Base-by-base conservation (phyloP, 1,140 invertebrate species). In the Maniola jurtina region DNA sequence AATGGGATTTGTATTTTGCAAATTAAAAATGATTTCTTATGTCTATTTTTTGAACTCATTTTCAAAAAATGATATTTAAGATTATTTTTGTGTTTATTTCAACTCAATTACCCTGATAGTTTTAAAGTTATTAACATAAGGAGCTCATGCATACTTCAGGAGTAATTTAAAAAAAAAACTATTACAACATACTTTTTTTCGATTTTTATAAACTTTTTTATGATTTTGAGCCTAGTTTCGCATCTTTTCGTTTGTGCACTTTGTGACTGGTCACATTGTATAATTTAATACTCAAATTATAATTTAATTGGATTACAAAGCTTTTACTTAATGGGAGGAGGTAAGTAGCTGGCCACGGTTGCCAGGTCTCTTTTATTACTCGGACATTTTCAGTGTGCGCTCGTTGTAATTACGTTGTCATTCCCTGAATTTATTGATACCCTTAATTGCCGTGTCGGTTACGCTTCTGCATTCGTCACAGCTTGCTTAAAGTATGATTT, bases 381-480 rank as follows among this genome's bases (percentile, higher is more conserved):
- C 69, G 66, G 69, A 76, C 76, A 74, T 77, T 78, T 77, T 76
- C 77, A 75, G 78, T 80, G 71, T 73, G 69, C 75, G 77, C 73
- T 71, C 66, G 61, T 69, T 75, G 71, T 81, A 86, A 88, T 88
- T 88, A 86, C 75, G 72, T 76, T 84, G 83, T 84, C 83, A 79
- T 73, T 77, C 71, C 61, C 56, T 68, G 72, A 81, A 81, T 88
- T 84, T 83, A 86, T 83, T 79, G 70, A 77, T 77, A 78, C 79
- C 72, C 76, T 79, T 84, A 84, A 81, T 81, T 77, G 79, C 76
- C 76, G 71, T 81, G 80, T 81, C 77, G 70, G 61, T 88, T 78
- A 69, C 68, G 67, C 66, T 59, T 66, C 70, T 72, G 71, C 67
- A 75, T 80, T 73, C 71, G 71, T 73, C 70, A 75, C 60, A 58